Percentiles rank a stretch among this genome's conserved stretches.
Evolutionary conservation across 2,888 invertebrate species (phyloP).

Genomic region (Xylocampa areola): DNA sequence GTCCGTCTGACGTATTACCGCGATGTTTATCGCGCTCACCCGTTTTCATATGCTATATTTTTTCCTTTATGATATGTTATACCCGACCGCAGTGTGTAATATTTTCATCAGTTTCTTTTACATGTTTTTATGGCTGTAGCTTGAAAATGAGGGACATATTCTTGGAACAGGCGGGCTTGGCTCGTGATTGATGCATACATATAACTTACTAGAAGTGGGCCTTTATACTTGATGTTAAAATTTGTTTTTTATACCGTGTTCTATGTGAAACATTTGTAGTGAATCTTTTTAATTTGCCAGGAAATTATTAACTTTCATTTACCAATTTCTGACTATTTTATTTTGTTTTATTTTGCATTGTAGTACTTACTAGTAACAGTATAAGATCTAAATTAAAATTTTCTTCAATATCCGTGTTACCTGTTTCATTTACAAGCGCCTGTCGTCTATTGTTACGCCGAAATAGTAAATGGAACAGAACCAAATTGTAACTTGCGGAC

Average conservation of each 20-base stretch:
- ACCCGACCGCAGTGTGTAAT: slow-evolving; percentile 63
- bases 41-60: slow-evolving; percentile 67
- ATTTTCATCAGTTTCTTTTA: slow-evolving; percentile 69
- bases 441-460: slow-evolving; percentile 33
- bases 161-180: slow-evolving; percentile 40
- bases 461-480: slow-evolving; percentile 46
- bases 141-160: slow-evolving; percentile 54
- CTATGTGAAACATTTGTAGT: slow-evolving; percentile 21
- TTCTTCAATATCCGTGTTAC: slow-evolving; percentile 27
- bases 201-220: slow-evolving; percentile 39
- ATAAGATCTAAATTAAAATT: slow-evolving; percentile 27
- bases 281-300: slow-evolving; percentile 11
- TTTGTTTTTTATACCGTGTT: slow-evolving; percentile 32
- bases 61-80: slow-evolving; percentile 66
- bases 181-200: slow-evolving; percentile 54
- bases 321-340: no score
- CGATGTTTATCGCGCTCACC: slow-evolving; percentile 63
- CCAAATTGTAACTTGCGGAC: slow-evolving; percentile 33
- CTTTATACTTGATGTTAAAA: slow-evolving; percentile 34
- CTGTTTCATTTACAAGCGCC: slow-evolving; percentile 26
- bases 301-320: slow-evolving; percentile 3
- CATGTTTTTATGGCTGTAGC: slow-evolving; percentile 57
- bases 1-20: slow-evolving; percentile 68
- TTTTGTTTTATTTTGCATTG: no score
- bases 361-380: slow-evolving; percentile 11